Evolutionary conservation across 2,113 vertebrate species (phyloP).

Genomic region (Trichechus manatus): DNA sequence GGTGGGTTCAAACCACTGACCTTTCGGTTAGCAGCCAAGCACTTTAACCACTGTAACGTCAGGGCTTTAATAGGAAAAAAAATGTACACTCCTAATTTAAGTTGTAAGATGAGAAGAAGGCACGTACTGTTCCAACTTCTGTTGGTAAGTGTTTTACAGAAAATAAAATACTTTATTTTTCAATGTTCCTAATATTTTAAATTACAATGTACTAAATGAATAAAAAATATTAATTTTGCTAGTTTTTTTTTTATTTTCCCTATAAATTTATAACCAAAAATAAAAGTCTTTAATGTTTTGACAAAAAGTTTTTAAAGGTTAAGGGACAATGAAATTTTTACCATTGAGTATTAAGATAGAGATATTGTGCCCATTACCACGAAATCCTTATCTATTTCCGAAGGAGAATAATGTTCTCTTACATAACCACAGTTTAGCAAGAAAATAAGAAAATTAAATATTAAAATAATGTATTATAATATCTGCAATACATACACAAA

Average conservation of each 20-base stretch:
- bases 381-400: no score
- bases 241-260: not conserved
- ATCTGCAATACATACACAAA: not conserved
- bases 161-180: not conserved
- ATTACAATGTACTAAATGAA: not conserved
- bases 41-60: no score
- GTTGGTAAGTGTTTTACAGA: not conserved
- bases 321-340: not conserved
- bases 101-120: not conserved
- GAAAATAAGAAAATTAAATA: no score
- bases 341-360: not conserved
- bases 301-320: not conserved
- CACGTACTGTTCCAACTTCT: not conserved
- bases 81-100: not conserved
- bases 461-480: not conserved
- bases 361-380: not conserved
- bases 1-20: no score
- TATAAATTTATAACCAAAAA: not conserved
- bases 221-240: not conserved
- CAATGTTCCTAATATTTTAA: not conserved
- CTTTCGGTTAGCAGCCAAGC: no score
- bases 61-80: not conserved
- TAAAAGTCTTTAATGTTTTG: not conserved
- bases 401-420: no score
- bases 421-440: not conserved